Percentiles rank a stretch among this genome's conserved stretches.
phyloP scores from a whole-genome alignment of 2,797 vertebrate species.

The Molossus alvarezi region DNA sequence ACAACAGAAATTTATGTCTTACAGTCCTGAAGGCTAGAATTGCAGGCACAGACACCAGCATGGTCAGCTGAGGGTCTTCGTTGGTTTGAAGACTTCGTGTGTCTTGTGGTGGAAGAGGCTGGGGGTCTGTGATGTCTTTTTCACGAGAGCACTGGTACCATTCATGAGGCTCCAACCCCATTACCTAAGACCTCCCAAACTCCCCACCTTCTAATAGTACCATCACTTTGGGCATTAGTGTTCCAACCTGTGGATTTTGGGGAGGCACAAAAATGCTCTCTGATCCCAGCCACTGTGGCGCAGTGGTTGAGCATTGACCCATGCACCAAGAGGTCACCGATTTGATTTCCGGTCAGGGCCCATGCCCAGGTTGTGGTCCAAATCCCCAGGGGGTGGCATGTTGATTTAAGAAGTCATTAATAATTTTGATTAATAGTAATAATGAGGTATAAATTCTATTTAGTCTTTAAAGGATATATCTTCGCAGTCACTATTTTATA shows the following conservation, averaged over 20 bases:
- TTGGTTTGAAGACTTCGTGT: neutral
- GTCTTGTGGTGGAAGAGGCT: too few relatives aligned
- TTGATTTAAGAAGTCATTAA: neutral
- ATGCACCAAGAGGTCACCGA: too few relatives aligned
- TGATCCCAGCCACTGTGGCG: neutral
- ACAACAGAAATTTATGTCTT: too few relatives aligned
- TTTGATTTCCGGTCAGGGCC: too few relatives aligned
- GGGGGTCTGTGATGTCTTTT: neutral
- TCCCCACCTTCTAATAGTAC: neutral
- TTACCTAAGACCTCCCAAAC: neutral
- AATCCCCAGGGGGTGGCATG: too few relatives aligned
- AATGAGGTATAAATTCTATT: neutral
- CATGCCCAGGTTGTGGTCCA: too few relatives aligned
- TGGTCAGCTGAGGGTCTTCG: neutral
- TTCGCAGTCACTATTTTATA: neutral
- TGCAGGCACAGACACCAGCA: neutral
- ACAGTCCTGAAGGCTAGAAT: neutral
- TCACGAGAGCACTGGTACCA: neutral
- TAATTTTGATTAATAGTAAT: neutral
- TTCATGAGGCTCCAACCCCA: neutral
- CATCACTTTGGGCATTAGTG: neutral
- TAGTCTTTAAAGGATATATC: neutral
- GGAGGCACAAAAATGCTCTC: neutral
- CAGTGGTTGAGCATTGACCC: too few relatives aligned
- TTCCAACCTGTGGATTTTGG: neutral